phyloP scores from a whole-genome alignment of 2,113 vertebrate genomes.

The Aix galericulata region DNA sequence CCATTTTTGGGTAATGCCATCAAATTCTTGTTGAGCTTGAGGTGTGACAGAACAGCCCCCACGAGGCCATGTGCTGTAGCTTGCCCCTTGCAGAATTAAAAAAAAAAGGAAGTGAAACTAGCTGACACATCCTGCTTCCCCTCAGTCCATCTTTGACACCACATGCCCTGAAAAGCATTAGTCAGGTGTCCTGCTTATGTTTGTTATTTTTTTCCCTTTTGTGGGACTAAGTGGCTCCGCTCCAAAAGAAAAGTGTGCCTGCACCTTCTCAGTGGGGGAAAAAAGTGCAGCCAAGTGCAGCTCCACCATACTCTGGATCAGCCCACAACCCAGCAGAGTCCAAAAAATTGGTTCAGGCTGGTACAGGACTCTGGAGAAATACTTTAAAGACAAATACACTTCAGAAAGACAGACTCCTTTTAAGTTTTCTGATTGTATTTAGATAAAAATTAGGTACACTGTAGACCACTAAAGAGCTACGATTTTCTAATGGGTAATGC shows the following conservation, averaged over 20 bases:
- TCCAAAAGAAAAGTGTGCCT: neutral
- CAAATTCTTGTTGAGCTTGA: neutral
- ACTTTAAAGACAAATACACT: neutral
- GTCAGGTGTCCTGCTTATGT: neutral
- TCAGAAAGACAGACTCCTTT: neutral
- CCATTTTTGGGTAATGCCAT: accelerated
- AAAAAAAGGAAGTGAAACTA: neutral
- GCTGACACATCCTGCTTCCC: neutral
- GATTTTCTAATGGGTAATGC: neutral
- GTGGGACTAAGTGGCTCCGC: neutral
- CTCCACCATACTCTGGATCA: neutral
- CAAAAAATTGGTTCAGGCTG: neutral
- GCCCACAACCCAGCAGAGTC: neutral
- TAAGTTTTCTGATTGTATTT: neutral
- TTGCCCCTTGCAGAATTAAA: accelerated
- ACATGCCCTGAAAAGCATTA: neutral
- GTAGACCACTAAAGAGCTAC: neutral
- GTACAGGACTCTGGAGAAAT: neutral
- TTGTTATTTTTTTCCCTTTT: too few species aligned
- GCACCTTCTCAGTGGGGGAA: neutral
- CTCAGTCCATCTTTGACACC: neutral
- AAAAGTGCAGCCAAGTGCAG: neutral
- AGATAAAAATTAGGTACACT: neutral
- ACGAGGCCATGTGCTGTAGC: accelerated
- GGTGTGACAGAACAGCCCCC: neutral